Percentiles rank a stretch among this genome's conserved stretches.
phyloP scores from a whole-genome alignment of 2,797 vertebrate genomes.

The Pteropus rufus region DNA sequence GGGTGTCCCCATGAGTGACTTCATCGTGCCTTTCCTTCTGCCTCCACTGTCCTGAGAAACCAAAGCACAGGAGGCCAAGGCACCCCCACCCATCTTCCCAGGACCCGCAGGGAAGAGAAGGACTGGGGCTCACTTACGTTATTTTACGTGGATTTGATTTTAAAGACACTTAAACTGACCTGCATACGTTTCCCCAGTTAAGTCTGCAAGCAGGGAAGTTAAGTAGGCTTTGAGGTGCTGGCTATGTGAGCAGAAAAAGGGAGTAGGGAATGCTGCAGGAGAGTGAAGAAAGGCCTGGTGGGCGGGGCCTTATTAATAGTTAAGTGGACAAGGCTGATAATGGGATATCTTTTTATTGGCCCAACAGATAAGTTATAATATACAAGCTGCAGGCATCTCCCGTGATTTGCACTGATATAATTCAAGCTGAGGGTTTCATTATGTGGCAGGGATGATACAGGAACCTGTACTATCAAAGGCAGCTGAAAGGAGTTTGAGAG shows the following conservation, averaged over 20 bases:
- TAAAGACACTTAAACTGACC: background rate
- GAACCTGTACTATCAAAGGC: slow-evolving; percentile 67
- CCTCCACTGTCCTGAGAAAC: background rate
- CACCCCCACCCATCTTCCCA: too few relatives aligned
- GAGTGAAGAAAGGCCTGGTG: slow-evolving; percentile 4
- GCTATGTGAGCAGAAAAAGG: background rate
- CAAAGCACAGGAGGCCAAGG: background rate
- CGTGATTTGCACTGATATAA: slow-evolving; percentile 77
- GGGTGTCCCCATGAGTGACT: accelerated
- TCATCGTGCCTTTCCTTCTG: background rate
- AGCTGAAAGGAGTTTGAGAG: slow-evolving; percentile 56
- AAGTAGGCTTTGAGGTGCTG: background rate
- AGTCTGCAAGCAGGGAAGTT: background rate
- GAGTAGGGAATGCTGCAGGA: background rate
- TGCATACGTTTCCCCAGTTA: background rate
- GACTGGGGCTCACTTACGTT: accelerated
- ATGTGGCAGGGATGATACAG: slow-evolving; percentile 34
- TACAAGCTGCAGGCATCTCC: slow-evolving; percentile 16
- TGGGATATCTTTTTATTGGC: slow-evolving; percentile 67
- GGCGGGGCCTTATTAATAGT: slow-evolving; percentile 62
- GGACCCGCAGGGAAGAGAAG: background rate
- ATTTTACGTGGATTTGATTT: background rate
- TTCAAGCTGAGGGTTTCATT: slow-evolving; percentile 75
- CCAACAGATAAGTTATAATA: slow-evolving; percentile 73
- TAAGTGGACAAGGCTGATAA: slow-evolving; percentile 77